These are phyloP conservation scores for Monodelphis domestica DNA, from an alignment of 2,797 vertebrate genomes.

Conservation along the genomic window DNA sequence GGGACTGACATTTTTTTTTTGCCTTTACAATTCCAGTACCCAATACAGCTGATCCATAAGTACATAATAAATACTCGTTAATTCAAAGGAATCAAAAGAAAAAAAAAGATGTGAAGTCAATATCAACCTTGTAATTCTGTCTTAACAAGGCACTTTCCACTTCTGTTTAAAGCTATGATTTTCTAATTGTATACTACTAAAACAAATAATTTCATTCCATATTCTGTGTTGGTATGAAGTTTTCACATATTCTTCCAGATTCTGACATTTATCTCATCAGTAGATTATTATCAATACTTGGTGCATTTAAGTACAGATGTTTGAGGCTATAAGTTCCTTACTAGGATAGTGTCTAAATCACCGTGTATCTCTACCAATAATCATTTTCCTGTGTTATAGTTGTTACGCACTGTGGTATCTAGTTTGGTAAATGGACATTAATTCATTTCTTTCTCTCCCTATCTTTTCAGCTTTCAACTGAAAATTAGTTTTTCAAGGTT, in stretches of 20 bases:
- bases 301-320: neutral
- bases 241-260: neutral
- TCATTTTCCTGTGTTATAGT: neutral
- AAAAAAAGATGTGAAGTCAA: neutral
- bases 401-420: neutral
- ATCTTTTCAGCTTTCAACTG: neutral
- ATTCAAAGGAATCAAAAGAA: neutral
- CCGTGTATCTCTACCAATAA: neutral
- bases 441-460: neutral
- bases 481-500: neutral
- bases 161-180: neutral
- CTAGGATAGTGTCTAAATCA: neutral
- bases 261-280: neutral
- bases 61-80: neutral
- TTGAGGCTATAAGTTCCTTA: neutral
- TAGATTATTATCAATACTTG: neutral
- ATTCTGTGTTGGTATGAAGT: neutral
- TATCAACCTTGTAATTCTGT: neutral
- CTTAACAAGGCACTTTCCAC: neutral
- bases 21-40: neutral
- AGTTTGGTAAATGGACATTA: neutral
- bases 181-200: neutral
- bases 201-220: neutral
- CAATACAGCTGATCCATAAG: neutral
- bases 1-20: neutral